Percentiles rank a stretch among this genome's conserved stretches.
These are phyloP conservation scores for Tuta absoluta DNA, from an alignment of 2,888 invertebrate genomes.

Conservation along the genomic window DNA sequence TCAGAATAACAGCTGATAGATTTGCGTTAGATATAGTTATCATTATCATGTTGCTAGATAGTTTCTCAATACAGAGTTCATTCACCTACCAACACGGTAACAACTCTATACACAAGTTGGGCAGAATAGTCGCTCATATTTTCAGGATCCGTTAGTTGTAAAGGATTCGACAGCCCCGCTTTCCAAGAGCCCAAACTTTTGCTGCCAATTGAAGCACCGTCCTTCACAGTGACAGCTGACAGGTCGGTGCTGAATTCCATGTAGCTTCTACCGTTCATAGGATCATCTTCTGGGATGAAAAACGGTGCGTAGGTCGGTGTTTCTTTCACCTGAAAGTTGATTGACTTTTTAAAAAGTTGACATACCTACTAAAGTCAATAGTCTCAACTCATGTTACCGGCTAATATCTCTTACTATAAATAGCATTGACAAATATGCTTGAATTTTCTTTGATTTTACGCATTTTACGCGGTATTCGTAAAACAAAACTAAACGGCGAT, in stretches of 20 bases:
- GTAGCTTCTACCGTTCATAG: constrained; percentile 86
- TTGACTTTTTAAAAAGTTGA: constrained; percentile 19
- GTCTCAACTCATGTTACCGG: too few species aligned
- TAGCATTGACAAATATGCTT: too few species aligned
- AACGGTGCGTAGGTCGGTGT: constrained; percentile 86
- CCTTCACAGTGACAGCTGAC: constrained; percentile 85
- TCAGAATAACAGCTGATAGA: constrained; percentile 86
- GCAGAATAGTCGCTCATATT: constrained; percentile 89
- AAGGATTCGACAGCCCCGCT: constrained; percentile 85
- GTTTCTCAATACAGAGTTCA: constrained; percentile 61
- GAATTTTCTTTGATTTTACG: too few species aligned
- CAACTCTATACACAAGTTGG: constrained; percentile 91
- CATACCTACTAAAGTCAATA: neutral
- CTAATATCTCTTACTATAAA: too few species aligned
- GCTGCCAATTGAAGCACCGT: constrained; percentile 87
- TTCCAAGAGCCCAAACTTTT: constrained; percentile 88
- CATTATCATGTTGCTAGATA: too few species aligned
- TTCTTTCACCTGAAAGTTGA: constrained; percentile 76
- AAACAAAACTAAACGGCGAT: too few species aligned
- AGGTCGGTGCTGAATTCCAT: constrained; percentile 89
- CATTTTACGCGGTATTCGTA: too few species aligned
- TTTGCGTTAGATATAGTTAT: too few species aligned
- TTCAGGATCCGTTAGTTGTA: constrained; percentile 84
- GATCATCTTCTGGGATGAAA: constrained; percentile 81
- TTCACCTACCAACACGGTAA: constrained; percentile 89